A percentile compares a stretch with the other conserved stretches of the same genome.
These are phyloP conservation scores for Epizoanthus fatuus DNA, from an alignment of 92 coral and sea anemone genomes.

Conservation along the genomic window DNA sequence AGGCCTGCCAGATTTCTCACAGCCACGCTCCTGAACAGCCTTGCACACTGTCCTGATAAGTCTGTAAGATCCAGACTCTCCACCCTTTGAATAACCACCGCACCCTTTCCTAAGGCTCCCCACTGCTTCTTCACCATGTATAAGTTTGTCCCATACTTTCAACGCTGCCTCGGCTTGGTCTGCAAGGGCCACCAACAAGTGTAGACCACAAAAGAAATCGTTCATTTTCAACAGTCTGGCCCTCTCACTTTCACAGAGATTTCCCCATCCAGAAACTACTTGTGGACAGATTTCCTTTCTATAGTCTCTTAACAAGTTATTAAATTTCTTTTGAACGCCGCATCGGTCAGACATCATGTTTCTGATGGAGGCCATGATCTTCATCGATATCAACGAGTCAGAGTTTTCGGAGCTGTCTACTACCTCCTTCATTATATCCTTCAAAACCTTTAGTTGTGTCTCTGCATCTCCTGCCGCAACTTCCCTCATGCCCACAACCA, in stretches of 20 bases:
- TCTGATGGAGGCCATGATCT: not conserved
- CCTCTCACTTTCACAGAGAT: not conserved
- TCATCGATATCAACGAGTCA: not conserved
- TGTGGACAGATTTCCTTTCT: conserved; percentile 9
- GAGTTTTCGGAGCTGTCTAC: not conserved
- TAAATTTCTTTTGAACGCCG: conserved; percentile 15
- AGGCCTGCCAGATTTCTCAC: conserved; percentile 36
- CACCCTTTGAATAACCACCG: not conserved
- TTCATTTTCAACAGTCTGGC: conserved; percentile 20
- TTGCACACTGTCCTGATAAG: conserved; percentile 48
- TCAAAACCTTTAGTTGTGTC: conserved; percentile 19
- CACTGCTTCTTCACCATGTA: conserved; percentile 29
- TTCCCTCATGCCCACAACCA: conserved; percentile 31
- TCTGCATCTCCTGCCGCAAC: conserved; percentile 32
- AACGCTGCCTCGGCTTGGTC: conserved; percentile 52
- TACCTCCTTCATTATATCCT: conserved; percentile 20
- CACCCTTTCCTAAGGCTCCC: conserved; percentile 29
- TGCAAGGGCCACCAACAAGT: conserved; percentile 45
- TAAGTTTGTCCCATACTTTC: conserved; percentile 41
- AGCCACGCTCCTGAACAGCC: conserved; percentile 51
- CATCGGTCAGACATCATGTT: conserved; percentile 29
- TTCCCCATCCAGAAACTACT: conserved; percentile 14
- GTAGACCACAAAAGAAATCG: conserved; percentile 50
- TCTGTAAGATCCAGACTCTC: conserved; percentile 49
- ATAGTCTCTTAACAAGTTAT: conserved; percentile 4